These are phyloP conservation scores for Meiosimyza platycephala DNA, from an alignment of 2,888 invertebrate genomes.

Conservation along the genomic window DNA sequence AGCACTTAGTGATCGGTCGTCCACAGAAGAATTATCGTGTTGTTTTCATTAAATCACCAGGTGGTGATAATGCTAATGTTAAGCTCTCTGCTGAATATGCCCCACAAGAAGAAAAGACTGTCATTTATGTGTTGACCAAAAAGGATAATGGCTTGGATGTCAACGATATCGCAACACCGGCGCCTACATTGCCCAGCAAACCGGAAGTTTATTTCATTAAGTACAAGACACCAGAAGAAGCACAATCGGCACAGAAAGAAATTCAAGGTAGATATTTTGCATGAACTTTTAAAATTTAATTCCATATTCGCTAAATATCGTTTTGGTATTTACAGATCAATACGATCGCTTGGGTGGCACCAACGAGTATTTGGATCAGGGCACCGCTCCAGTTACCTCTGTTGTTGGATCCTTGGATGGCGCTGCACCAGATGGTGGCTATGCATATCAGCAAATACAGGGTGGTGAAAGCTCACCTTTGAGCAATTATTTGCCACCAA, in stretches of 20 bases:
- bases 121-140: conserved; percentile 63
- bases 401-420: conserved; percentile 57
- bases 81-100: conserved; percentile 60
- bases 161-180: conserved; percentile 55
- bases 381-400: conserved; percentile 56
- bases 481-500: conserved; percentile 34
- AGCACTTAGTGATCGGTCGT: conserved; percentile 59
- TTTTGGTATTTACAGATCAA: conserved; percentile 48
- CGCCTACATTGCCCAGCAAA: conserved; percentile 55
- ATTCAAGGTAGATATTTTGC: conserved; percentile 55
- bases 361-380: conserved; percentile 57
- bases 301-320: background rate
- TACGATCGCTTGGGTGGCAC: conserved; percentile 61
- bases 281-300: conserved; percentile 19
- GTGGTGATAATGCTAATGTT: conserved; percentile 47
- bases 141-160: conserved; percentile 58
- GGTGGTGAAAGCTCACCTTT: conserved; percentile 30
- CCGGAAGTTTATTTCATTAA: conserved; percentile 65
- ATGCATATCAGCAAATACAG: conserved; percentile 51
- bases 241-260: conserved; percentile 60
- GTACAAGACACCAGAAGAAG: conserved; percentile 63
- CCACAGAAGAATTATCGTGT: conserved; percentile 62
- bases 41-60: conserved; percentile 64
- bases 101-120: conserved; percentile 64
- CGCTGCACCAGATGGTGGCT: conserved; percentile 48